Base-by-base conservation (phyloP, 2,888 invertebrate species). In the Gerosis bhagava region DNA sequence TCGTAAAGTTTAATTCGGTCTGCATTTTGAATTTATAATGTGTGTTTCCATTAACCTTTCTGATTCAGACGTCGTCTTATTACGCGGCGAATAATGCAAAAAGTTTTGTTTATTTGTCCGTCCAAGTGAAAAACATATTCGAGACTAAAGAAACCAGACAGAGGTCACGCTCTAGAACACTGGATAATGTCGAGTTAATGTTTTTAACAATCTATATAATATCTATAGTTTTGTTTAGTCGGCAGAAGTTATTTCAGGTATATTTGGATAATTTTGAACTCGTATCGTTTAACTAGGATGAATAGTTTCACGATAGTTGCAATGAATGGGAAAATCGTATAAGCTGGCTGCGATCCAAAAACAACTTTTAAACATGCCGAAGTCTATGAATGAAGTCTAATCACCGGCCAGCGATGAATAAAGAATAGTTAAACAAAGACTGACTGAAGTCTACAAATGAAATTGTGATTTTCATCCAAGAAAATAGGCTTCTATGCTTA, bases 161-260 rank as follows among this genome's bases (percentile, higher is more conserved):
- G 59, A 68, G 66, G 65, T 65, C 63, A 60, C 59, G 60, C 60
- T 54, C 54, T 53, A 51, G 52, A 50, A 48, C 50, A 51, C 64
- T 70, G 69, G 62, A 64, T 70, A 62, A 63, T 15, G 24, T 41
- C 31, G 31, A 31, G 4, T 26, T 28, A 31, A 45, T 70, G 64
- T n/a, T 72, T 65, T 47, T 59, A 62, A 60, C 51, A 50, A 37
- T 60, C 64, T 67, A 63, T 57, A 62, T n/a, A n/a, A n/a, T n/a
- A n/a, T n/a, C n/a, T 61, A 60, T 65, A 66, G 62, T 43, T 54
- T 47, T 72, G 71, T 73, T 72, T 73, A 70, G 70, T 61, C 68
- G 66, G 63, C 60, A 51, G 57, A 65, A 61, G 64, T 56, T 67
- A 68, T 73, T 72, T 67, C 54, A 49, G 62, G 48, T 39, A 54